Evolutionary conservation across 2,888 invertebrate genomes (phyloP).

Genomic region (Pardosa pseudoannulata): DNA sequence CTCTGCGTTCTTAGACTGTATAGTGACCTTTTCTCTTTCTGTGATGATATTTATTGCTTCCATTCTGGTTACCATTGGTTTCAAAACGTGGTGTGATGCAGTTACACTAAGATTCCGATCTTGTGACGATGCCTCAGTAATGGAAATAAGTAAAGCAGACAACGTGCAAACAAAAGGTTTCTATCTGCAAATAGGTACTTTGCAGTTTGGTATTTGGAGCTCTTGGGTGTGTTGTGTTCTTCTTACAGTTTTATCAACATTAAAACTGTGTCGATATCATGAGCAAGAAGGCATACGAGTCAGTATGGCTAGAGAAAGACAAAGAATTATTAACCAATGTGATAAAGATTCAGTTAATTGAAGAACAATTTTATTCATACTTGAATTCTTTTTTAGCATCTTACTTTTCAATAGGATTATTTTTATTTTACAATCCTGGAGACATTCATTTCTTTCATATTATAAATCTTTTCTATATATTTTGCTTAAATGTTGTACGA

Average conservation of each 20-base stretch:
- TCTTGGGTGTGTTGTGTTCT: conserved; percentile 93
- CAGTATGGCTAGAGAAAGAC: conserved; percentile 94
- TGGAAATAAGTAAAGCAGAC: conserved; percentile 88
- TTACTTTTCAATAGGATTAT: too few relatives aligned
- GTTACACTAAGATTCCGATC: conserved; percentile 92
- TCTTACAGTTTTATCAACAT: conserved; percentile 87
- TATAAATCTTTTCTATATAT: too few relatives aligned
- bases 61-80: conserved; percentile 90
- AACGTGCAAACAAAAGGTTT: conserved; percentile 88
- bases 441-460: too few relatives aligned
- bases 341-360: conserved; percentile 18
- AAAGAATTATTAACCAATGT: conserved; percentile 78
- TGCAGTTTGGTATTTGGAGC: conserved; percentile 94
- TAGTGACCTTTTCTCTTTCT: conserved; percentile 85
- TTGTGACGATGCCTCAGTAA: conserved; percentile 91
- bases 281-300: conserved; percentile 94
- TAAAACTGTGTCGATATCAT: conserved; percentile 93
- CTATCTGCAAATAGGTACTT: conserved; percentile 92
- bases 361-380: too few relatives aligned
- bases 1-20: conserved; percentile 90
- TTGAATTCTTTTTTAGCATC: too few relatives aligned
- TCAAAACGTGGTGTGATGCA: conserved; percentile 92
- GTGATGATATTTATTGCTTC: conserved; percentile 88
- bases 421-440: too few relatives aligned
- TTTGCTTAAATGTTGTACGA: too few relatives aligned